Evolutionary conservation across 2,888 invertebrate species (phyloP).

Genomic region (Bedellia somnulentella): DNA sequence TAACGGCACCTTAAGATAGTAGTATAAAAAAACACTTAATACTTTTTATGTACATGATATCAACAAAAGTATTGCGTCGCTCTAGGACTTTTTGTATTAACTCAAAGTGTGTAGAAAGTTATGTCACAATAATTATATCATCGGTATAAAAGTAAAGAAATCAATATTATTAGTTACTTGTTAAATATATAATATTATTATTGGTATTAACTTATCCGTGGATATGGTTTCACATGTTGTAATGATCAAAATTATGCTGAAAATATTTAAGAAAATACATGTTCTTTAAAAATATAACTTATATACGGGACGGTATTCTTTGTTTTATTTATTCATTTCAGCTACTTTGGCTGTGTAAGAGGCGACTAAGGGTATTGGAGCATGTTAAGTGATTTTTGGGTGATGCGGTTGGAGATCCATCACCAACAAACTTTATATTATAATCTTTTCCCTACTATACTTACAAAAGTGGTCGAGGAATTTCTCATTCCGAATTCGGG

Average conservation of each 20-base stretch:
- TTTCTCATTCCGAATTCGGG: no score
- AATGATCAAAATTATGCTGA: slow-evolving; percentile 52
- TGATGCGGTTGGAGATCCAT: no score
- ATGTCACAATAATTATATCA: slow-evolving; percentile 42
- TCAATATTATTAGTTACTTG: slow-evolving; percentile 49
- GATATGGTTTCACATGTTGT: slow-evolving; percentile 53
- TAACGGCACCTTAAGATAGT: no score
- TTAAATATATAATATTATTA: slow-evolving; percentile 25
- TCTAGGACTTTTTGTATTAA: slow-evolving; percentile 32
- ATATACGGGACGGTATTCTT: slow-evolving; percentile 27
- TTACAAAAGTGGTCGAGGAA: no score
- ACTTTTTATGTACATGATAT: no score
- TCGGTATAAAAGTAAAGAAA: slow-evolving; percentile 24
- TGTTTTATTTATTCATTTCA: slow-evolving; percentile 18
- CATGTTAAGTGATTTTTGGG: no score
- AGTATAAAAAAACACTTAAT: no score
- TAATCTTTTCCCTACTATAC: no score
- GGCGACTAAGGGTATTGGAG: no score
- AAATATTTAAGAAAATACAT: slow-evolving; percentile 38
- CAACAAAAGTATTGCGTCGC: no score
- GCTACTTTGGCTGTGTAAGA: no score
- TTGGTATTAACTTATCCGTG: slow-evolving; percentile 36
- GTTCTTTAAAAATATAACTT: slow-evolving; percentile 61
- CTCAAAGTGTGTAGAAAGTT: slow-evolving; percentile 41
- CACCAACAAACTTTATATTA: no score